Base-by-base conservation (phyloP, 2,113 vertebrate species). In the Nesoenas mayeri region DNA sequence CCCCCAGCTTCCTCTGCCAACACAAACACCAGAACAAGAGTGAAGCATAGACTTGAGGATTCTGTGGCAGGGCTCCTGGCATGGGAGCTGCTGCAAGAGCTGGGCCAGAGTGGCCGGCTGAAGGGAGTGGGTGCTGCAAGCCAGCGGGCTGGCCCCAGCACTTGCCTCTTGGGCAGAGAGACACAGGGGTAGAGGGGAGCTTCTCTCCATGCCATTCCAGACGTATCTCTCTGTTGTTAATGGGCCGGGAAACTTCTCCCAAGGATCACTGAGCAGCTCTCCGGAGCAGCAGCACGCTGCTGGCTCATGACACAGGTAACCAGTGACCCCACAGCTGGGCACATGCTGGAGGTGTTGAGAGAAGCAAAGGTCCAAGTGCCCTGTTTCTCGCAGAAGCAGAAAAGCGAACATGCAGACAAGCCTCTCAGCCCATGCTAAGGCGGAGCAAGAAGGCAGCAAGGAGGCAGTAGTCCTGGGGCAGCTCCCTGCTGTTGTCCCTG, bases 111-210 rank as follows among this genome's bases (percentile, higher is more conserved):
- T 16, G 42, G 42, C 42, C 16, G 48, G 4, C 44, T 42, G 53
- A 50, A 80, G 36, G 42, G 42, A 72, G 12, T 1, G n/a, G 40
- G 48, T 50, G 53, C 67, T 71, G 57, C 36, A 28, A 57, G 44
- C 54, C 34, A 66, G 15, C 2, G 3, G 26, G 28, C 70, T 54
- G 38, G 15, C 53, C 60, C 47, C 36, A 51, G 67, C 53, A 47
- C 60, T 12, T 0, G 0, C 36, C 36, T 28, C 3, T 14, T 38
- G n/a, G 67, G 36, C 38, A 36, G 20, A 73, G 36, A 69, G 29
- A 69, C 62, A n/a, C 1, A 1, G 36, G 36, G 24, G 67, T 22
- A 10, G 11, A 71, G 50, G 38, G 32, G 15, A 74, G 14, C 12
- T 53, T 40, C 65, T 47, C 24, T 64, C 60, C 0, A 0, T 54